Percentiles rank a stretch among this genome's conserved stretches.
Evolutionary conservation across 53 echinoderm and acorn worm genomes (phyloP).

Genomic region (Arbacia lixula): DNA sequence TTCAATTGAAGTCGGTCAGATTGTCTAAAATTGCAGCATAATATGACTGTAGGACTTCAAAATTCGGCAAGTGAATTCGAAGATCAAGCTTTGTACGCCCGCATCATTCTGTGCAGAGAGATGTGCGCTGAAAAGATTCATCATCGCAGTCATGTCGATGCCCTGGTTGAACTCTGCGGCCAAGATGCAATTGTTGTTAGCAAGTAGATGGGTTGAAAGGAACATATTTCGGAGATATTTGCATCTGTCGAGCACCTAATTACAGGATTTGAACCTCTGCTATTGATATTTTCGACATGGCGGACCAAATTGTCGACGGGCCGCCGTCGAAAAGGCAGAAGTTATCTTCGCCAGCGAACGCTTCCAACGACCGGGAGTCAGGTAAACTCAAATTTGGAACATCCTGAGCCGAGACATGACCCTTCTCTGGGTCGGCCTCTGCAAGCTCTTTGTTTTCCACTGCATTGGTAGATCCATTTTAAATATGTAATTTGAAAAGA

Average conservation of each 20-base stretch:
- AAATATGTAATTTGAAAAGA: no score
- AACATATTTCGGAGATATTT: constrained; percentile 4
- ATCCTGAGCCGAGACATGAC: no score
- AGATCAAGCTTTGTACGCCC: constrained; percentile 65
- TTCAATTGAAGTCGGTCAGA: constrained; percentile 39
- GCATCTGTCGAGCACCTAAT: background rate
- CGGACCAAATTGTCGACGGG: constrained; percentile 91
- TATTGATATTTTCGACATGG: constrained; percentile 59
- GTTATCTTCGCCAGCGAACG: constrained; percentile 79
- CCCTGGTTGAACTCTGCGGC: constrained; percentile 62
- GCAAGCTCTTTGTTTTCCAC: constrained; percentile 25
- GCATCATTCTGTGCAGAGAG: constrained; percentile 47
- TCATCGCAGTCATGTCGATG: constrained; percentile 54
- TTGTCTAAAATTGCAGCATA: constrained; percentile 53
- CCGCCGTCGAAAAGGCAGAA: constrained; percentile 98
- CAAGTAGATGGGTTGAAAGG: constrained; percentile 55
- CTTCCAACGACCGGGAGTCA: constrained; percentile 48
- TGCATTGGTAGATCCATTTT: no score
- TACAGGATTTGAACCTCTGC: background rate
- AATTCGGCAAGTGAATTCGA: constrained; percentile 32
- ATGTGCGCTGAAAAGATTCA: constrained; percentile 52
- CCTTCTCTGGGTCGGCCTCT: background rate
- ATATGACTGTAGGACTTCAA: constrained; percentile 33
- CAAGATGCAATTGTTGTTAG: constrained; percentile 59
- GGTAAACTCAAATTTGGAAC: constrained; percentile 51